phyloP scores from a whole-genome alignment of 2,113 vertebrate species.

The Etheostoma cragini region DNA sequence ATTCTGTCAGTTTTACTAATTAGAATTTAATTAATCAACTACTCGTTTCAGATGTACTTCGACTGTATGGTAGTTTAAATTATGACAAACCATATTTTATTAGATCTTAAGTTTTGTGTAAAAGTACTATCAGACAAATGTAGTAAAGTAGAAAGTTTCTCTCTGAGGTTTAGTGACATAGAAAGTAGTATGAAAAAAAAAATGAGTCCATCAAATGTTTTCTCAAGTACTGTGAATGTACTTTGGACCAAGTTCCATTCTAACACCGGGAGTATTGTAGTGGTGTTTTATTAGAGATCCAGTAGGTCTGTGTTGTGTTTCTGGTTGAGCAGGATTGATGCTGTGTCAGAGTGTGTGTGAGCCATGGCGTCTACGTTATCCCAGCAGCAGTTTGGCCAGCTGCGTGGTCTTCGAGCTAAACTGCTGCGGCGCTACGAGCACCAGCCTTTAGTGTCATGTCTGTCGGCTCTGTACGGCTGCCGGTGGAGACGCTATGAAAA shows the following conservation, averaged over 20 bases:
- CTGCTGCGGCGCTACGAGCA: constrained; percentile 85
- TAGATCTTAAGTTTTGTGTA: neutral
- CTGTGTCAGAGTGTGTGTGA: constrained; percentile 28
- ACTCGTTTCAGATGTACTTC: too few relatives aligned
- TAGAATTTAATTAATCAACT: neutral
- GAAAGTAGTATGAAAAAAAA: neutral
- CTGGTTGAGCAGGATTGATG: constrained; percentile 18
- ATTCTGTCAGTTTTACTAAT: neutral
- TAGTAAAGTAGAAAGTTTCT: neutral
- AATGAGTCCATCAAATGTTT: neutral
- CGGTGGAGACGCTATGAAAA: constrained; percentile 85
- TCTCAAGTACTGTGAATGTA: neutral
- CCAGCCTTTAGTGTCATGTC: constrained; percentile 84
- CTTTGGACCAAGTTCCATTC: neutral
- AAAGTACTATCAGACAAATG: neutral
- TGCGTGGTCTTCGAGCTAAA: constrained; percentile 78
- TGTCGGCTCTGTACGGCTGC: constrained; percentile 88
- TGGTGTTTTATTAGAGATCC: neutral
- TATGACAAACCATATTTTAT: neutral
- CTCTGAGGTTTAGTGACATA: neutral
- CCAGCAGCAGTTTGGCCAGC: constrained; percentile 79
- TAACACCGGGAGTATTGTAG: neutral
- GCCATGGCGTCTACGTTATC: constrained; percentile 77
- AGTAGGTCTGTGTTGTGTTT: neutral
- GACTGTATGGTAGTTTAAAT: neutral